These are phyloP conservation scores for Benthosema pterotum DNA, from an alignment of 2,797 vertebrate species.

Conservation along the genomic window DNA sequence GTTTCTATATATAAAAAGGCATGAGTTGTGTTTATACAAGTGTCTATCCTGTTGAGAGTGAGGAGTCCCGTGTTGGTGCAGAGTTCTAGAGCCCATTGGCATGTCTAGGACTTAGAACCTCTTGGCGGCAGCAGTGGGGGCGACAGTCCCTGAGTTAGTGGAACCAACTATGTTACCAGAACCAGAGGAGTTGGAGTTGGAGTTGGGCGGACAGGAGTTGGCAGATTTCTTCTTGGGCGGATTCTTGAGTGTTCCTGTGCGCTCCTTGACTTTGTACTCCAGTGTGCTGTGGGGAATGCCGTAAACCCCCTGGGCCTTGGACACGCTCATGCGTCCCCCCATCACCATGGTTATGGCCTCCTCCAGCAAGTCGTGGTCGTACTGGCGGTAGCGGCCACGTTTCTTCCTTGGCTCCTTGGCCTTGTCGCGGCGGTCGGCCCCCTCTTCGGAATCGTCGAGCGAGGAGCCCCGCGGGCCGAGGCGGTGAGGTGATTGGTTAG, in stretches of 20 bases:
- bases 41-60: constrained; percentile 88
- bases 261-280: constrained; percentile 99
- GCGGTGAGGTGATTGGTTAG: constrained; percentile 66
- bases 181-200: constrained; percentile 59
- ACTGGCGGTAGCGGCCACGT: constrained; percentile 96
- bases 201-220: constrained; percentile 61
- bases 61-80: constrained; percentile 85
- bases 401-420: constrained; percentile 98
- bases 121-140: constrained; percentile 82
- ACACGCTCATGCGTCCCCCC: constrained; percentile 98
- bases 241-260: constrained; percentile 97
- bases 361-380: constrained; percentile 97
- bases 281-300: constrained; percentile 99
- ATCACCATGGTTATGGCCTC: constrained; percentile 98
- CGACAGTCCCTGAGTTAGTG: constrained; percentile 94
- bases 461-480: constrained; percentile 66
- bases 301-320: constrained; percentile 98
- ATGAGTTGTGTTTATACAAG: constrained; percentile 94
- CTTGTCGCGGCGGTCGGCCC: constrained; percentile 90
- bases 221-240: constrained; percentile 98
- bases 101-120: constrained; percentile 85
- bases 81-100: constrained; percentile 61
- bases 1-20: constrained; percentile 86
- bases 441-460: constrained; percentile 91
- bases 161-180: constrained; percentile 74